Conservation (phyloP, 2,113 vertebrate species). For the Saccopteryx leptura region DNA sequence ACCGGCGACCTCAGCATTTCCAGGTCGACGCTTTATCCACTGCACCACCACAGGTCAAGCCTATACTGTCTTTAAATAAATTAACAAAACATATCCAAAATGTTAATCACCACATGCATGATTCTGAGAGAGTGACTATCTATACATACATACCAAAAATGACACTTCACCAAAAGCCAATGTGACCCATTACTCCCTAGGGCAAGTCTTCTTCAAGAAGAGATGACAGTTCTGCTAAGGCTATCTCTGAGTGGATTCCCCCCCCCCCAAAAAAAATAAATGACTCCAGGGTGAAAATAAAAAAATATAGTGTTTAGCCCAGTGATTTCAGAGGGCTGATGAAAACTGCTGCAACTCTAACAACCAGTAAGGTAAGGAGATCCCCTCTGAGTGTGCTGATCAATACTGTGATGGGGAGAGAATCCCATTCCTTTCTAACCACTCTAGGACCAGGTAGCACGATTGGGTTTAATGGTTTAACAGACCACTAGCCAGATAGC, state of each 20-base stretch:
- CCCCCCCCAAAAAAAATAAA: background rate
- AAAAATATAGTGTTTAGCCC: background rate
- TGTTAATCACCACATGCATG: constrained; percentile 44
- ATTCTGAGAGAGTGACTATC: background rate
- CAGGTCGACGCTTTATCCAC: too few species aligned
- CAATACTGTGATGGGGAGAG: background rate
- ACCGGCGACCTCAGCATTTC: too few species aligned
- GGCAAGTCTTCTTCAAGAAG: constrained; percentile 31
- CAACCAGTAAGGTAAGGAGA: background rate
- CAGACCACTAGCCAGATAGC: background rate
- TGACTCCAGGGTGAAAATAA: background rate
- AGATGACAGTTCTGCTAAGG: background rate
- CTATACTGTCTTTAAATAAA: constrained; percentile 34
- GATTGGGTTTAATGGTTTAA: background rate
- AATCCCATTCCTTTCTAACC: background rate
- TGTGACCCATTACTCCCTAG: constrained; percentile 9
- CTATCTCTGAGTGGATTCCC: background rate
- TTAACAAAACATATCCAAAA: constrained; percentile 41
- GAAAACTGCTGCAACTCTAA: background rate
- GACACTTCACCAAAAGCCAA: constrained; percentile 5
- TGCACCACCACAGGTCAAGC: too few species aligned
- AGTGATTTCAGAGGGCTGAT: background rate
- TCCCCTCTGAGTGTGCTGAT: accelerated
- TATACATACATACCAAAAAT: background rate
- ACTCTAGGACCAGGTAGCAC: background rate